Conservation (phyloP, 2,113 vertebrate genomes). For the Actinemys pallida region DNA sequence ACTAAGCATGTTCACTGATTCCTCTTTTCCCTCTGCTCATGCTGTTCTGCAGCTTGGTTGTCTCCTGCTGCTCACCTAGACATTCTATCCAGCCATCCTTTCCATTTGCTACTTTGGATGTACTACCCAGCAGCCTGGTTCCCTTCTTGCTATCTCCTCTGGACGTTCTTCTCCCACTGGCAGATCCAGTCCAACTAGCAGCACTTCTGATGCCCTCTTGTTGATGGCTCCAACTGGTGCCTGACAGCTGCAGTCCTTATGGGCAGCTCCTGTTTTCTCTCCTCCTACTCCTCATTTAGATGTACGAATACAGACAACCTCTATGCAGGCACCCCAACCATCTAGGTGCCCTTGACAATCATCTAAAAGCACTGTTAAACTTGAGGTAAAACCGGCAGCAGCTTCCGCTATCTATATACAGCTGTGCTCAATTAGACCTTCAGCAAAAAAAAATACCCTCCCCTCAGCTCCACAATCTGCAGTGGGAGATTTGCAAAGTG, state of each 20-base stretch:
- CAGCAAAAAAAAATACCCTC: neutral
- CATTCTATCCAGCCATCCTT: neutral
- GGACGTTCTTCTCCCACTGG: rapidly evolving
- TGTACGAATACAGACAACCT: neutral
- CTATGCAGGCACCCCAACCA: neutral
- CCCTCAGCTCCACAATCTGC: neutral
- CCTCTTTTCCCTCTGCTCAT: too few species aligned
- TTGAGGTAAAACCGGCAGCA: neutral
- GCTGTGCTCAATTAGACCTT: neutral
- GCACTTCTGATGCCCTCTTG: neutral
- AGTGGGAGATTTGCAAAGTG: neutral
- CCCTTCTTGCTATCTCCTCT: neutral
- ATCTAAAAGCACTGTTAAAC: neutral
- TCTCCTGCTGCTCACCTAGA: neutral
- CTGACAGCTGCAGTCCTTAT: neutral
- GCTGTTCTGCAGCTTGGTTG: neutral
- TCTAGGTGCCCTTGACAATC: neutral
- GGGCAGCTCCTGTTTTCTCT: neutral
- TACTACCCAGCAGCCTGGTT: neutral
- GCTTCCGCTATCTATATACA: neutral
- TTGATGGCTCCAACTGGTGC: neutral
- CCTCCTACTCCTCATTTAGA: neutral
- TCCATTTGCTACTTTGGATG: neutral
- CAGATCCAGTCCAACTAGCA: neutral
- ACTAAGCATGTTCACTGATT: neutral